Evolutionary conservation across 2,888 invertebrate genomes (phyloP), one percentile per base, ranked within the genome.

Genomic region (Drosophila longiperda): DNA sequence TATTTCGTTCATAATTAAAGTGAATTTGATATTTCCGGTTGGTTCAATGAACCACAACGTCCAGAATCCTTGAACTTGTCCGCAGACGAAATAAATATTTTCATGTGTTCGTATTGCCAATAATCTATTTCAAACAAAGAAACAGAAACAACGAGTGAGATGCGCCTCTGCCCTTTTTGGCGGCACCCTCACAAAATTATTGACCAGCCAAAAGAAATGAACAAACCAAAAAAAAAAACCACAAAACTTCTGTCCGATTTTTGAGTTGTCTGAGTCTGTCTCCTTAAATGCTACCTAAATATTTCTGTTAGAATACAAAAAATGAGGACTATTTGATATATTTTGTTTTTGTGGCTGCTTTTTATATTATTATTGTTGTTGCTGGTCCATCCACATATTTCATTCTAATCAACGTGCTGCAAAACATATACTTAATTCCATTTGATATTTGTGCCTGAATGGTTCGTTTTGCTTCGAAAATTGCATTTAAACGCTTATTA

Each of bases 131-230:
- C 69, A 82, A 85, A 79, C 78, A 86, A 75, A 89, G 84, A 72
- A 58, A 58, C 75, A 58, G 66, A 2, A 15, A 20, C 33, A 20
- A 1, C 20, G 9, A 34, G 53, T 69, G 78, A 77, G 72, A 66
- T 67, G 67, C 83, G 40, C 32, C 57, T 89, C 55, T 55, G 80
- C 83, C 82, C 80, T 80, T 87, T 84, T 83, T 91, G 91, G 90
- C 91, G 91, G 91, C 91, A 91, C 91, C 91, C 91, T 91, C 91
- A 88, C 92, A 91, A 91, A 91, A 91, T 91, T 91, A 92, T 91
- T 91, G 92, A 83, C 80, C 91, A 89, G 78, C 49, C 80, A 40
- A 60, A 73, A 67, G 69, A 73, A 78, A 78, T 63, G 60, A 71
- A 60, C 55, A 54, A 58, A 40, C 53, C 29, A 38, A 54, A 57